Evolutionary conservation across 53 echinoderm and acorn worm genomes (phyloP).

Genomic region (Mesocentrotus franciscanus): DNA sequence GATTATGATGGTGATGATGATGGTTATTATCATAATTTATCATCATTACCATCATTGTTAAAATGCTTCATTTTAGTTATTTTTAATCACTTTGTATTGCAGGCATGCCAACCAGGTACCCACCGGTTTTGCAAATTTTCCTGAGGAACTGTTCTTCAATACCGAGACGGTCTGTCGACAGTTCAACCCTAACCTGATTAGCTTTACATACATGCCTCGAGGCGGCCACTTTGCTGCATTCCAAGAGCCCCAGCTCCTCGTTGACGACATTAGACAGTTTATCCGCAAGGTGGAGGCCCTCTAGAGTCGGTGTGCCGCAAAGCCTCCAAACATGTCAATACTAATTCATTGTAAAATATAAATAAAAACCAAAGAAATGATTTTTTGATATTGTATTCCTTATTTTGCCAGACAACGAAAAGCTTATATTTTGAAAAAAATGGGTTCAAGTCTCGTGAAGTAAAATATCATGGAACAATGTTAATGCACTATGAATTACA

Average conservation of each 20-base stretch:
- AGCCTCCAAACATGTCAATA: background rate
- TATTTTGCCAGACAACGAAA: too few species aligned
- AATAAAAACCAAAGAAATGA: too few species aligned
- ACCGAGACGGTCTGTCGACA: slow-evolving; percentile 67
- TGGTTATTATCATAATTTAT: too few species aligned
- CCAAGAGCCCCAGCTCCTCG: slow-evolving; percentile 78
- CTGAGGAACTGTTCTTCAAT: slow-evolving; percentile 55
- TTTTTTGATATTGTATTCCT: too few species aligned
- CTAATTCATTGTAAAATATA: too few species aligned
- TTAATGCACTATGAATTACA: too few species aligned
- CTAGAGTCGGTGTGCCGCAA: background rate
- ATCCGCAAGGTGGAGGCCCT: slow-evolving; percentile 82
- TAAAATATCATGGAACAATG: too few species aligned
- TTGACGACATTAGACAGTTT: slow-evolving; percentile 84
- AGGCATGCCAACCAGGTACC: slow-evolving; percentile 75
- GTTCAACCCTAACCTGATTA: slow-evolving; percentile 77
- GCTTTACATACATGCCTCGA: slow-evolving; percentile 77
- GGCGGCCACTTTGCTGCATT: slow-evolving; percentile 97
- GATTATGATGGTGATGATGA: too few species aligned
- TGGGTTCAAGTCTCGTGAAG: too few species aligned
- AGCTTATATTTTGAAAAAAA: too few species aligned
- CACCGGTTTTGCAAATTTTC: slow-evolving; percentile 69
- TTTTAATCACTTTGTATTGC: slow-evolving; percentile 1
- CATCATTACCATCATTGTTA: too few species aligned
- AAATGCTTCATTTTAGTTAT: too few species aligned